These are phyloP conservation scores for Heliconius aoede DNA, from an alignment of 2,888 invertebrate species.

Conservation along the genomic window DNA sequence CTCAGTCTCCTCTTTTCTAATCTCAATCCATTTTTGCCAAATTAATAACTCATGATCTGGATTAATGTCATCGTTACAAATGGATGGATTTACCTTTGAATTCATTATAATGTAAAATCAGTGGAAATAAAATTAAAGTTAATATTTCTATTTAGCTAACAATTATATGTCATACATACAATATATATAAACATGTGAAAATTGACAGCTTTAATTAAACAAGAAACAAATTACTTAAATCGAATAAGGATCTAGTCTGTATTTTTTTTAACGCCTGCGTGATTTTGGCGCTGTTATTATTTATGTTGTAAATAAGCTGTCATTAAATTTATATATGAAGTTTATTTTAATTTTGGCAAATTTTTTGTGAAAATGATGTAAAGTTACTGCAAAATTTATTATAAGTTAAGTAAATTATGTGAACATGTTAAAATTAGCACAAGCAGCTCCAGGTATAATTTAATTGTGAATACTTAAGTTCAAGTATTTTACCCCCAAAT, in stretches of 20 bases:
- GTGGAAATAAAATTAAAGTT: background rate
- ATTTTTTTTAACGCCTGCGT: background rate
- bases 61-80: slow-evolving; percentile 49
- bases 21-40: slow-evolving; percentile 76
- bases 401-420: background rate
- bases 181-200: background rate
- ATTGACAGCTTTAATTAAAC: background rate
- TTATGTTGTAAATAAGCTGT: background rate
- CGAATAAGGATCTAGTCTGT: background rate
- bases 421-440: slow-evolving; percentile 20
- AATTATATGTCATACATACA: background rate
- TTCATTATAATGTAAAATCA: slow-evolving; percentile 16
- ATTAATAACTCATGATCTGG: slow-evolving; percentile 66
- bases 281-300: background rate
- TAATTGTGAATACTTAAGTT: background rate
- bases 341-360: background rate
- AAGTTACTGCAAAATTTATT: background rate
- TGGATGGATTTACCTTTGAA: slow-evolving; percentile 46
- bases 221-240: background rate
- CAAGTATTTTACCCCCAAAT: background rate
- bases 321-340: slow-evolving; percentile 1
- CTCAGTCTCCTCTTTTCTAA: slow-evolving; percentile 65
- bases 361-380: background rate
- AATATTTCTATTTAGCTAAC: background rate
- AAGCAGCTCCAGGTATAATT: slow-evolving; percentile 3